Conservation (phyloP, 2,797 vertebrate species). For the Euthynnus affinis region DNA sequence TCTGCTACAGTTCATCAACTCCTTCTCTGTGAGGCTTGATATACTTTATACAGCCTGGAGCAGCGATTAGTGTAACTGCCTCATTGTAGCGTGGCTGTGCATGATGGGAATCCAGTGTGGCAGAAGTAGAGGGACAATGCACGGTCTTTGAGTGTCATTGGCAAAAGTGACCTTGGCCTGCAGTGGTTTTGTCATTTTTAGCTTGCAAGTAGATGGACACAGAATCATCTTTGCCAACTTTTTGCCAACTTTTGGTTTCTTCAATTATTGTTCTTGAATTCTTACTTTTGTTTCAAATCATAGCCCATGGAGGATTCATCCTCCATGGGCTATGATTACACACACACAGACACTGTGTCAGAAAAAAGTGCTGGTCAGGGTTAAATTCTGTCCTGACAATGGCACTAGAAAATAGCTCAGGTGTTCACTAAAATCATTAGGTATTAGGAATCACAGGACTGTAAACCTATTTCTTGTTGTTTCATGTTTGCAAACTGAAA, state of each 20-base stretch:
- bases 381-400: background rate
- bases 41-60: constrained; percentile 39
- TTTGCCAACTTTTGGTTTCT: background rate
- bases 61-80: constrained; percentile 50
- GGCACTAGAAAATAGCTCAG: background rate
- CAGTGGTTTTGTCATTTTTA: constrained; percentile 44
- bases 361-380: no score
- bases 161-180: constrained; percentile 49
- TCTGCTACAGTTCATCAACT: constrained; percentile 33
- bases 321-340: background rate
- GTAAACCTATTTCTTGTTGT: constrained; percentile 1
- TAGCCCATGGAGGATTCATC: background rate
- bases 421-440: background rate
- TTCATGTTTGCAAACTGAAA: constrained; percentile 10
- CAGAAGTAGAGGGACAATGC: constrained; percentile 42
- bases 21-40: constrained; percentile 41
- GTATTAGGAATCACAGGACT: background rate
- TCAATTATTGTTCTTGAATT: background rate
- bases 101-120: constrained; percentile 59
- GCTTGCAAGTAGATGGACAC: constrained; percentile 7
- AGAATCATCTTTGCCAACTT: constrained; percentile 20
- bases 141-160: constrained; percentile 36
- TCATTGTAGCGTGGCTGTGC: constrained; percentile 24
- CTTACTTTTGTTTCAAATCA: background rate
- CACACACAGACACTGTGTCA: no score